Evolutionary conservation across 2,888 invertebrate species (phyloP), one percentile per base, ranked within the genome.

Genomic region (Coenonympha glycerion): DNA sequence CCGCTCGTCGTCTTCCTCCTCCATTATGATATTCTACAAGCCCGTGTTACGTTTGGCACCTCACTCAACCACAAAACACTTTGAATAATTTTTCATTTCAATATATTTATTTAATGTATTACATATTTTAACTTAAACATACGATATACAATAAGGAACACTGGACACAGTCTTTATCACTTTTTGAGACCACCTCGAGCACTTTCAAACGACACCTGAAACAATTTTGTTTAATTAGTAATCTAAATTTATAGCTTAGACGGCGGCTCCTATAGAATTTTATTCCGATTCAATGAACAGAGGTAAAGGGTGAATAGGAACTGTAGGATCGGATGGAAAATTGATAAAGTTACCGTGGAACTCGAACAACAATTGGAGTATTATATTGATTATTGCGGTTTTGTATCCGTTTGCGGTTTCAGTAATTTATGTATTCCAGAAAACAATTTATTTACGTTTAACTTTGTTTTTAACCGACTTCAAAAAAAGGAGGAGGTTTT

Each of bases 161-260:
- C 85, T 83, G 77, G 76, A 76, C 84, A 86, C 84, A 85, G 86
- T 87, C 85, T 87, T 86, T 83, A 81, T 83, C 84, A 85, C 86
- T 79, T 76, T 80, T 79, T 76, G 72, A 69, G 66, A 76, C 69
- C 79, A 80, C 80, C 78, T 75, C 77, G 74, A 72, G 65, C 71
- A 73, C 73, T 69, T 68, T 65, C 69, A 66, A 71, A 69, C 69
- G 66, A 71, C 75, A 85, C 79, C 86, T 87, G 87, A 59, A 86
- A 87, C 85, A 86, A 86, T 78, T 73, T 47, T n/a, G 37, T 46
- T 26, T 15, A 8, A 21, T 56, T 47, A 55, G 42, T 30, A 2
- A 30, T 39, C 36, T 28, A 22, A 41, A 41, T 11, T 41, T 28
- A 3, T 26, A 18, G 22, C n/a, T 13, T 15, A 21, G 39, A 30